Evolutionary conservation across 2,797 vertebrate species (phyloP), one percentile per base, ranked within the genome.

Genomic region (Sphaeramia orbicularis): DNA sequence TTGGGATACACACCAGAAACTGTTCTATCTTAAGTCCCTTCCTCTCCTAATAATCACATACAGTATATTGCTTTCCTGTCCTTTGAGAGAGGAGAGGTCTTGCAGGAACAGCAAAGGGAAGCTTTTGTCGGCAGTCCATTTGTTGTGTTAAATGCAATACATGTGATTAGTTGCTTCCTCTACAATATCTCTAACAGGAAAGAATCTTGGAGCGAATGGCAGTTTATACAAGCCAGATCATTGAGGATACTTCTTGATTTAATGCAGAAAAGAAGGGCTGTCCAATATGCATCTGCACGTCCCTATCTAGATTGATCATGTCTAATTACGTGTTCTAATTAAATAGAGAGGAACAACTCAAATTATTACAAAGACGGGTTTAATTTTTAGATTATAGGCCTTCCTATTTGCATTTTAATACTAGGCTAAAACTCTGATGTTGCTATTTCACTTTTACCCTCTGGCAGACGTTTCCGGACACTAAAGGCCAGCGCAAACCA

Each of bases 21-120:
- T 4, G 18, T 65, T 50, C 48, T 76, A 71, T 66, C 66, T 66
- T 60, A 2, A 59, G 54, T 73, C 74, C 53, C 67, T 77, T 71
- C 76, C 72, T 78, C 49, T 56, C n/a, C 44, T 66, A 69, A 74
- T 62, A 76, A 60, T 44, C 50, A 36, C 36, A 44, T 45, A 18
- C 36, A 36, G 13, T n/a, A 41, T 66, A 50, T 63, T 52, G 49
- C 52, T 80, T 74, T 77, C 32, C 37, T 57, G 63, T 66, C 24
- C 49, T 24, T 16, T 48, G 30, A 57, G 32, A 45, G 45, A 67
- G 18, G 37, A 65, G 51, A 57, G 59, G 32, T 66, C 56, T 49
- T 65, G 35, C 73, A 70, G 78, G 80, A 85, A 79, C 76, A 76
- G 80, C 81, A 85, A 80, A 12, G 53, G 45, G 47, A 73, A 74